These are phyloP conservation scores for Etheostoma cragini DNA, from an alignment of 2,113 vertebrate species.

Conservation along the genomic window DNA sequence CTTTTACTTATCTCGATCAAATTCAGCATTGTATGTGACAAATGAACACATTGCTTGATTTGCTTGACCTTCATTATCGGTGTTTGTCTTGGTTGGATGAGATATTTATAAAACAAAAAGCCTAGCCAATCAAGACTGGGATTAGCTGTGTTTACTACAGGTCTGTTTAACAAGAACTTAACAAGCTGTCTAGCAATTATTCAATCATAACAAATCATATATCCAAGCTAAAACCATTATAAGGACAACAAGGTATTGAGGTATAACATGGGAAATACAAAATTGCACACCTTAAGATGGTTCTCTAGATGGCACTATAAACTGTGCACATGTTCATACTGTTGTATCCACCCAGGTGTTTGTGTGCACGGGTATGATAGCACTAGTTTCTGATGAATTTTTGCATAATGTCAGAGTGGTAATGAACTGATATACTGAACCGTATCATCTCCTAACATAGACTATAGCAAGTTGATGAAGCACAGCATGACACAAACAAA, in stretches of 20 bases:
- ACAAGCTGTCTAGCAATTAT: neutral
- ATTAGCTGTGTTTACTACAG: neutral
- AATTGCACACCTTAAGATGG: slow-evolving; percentile 17
- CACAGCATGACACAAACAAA: slow-evolving; percentile 4
- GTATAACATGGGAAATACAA: neutral
- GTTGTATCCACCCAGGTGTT: neutral
- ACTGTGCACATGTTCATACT: slow-evolving; percentile 1
- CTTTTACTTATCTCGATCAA: slow-evolving; percentile 69
- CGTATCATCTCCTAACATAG: slow-evolving; percentile 3
- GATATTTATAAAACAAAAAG: slow-evolving; percentile 36
- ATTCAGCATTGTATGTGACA: slow-evolving; percentile 50
- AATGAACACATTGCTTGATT: slow-evolving; percentile 56
- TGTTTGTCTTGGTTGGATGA: slow-evolving; percentile 64
- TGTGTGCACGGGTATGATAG: neutral
- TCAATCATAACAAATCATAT: neutral
- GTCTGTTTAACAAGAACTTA: slow-evolving; percentile 3
- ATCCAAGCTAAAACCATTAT: neutral
- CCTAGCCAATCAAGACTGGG: neutral
- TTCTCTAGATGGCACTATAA: slow-evolving; percentile 63
- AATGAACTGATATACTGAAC: neutral
- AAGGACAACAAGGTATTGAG: neutral
- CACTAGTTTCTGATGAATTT: neutral
- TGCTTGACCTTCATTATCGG: slow-evolving; percentile 73
- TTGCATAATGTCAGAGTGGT: slow-evolving; percentile 3
- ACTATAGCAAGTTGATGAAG: slow-evolving; percentile 18